These are phyloP conservation scores for Andrena praecox DNA, from an alignment of 2,888 invertebrate genomes.

Conservation along the genomic window DNA sequence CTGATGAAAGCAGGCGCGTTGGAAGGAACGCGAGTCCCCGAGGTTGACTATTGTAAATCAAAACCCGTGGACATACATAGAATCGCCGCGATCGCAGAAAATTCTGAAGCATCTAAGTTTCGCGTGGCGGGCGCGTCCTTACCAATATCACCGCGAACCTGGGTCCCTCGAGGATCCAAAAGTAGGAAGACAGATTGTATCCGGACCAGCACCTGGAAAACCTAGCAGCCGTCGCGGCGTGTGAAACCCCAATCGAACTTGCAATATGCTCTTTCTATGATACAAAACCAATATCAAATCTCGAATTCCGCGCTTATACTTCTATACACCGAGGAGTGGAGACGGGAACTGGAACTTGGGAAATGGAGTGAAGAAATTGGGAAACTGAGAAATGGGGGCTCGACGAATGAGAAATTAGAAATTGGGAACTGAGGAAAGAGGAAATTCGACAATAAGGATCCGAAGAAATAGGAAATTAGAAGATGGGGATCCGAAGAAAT, in stretches of 20 bases:
- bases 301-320: too few species aligned
- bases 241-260: background rate
- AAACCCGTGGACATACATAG: background rate
- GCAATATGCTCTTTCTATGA: background rate
- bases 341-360: too few species aligned
- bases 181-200: conserved; percentile 92
- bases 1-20: background rate
- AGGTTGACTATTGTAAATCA: background rate
- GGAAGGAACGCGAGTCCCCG: background rate
- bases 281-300: background rate
- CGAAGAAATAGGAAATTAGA: too few species aligned
- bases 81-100: background rate
- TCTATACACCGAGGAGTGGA: too few species aligned
- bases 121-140: conserved; percentile 79
- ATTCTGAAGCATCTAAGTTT: background rate
- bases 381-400: too few species aligned
- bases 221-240: conserved; percentile 36
- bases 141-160: conserved; percentile 92
- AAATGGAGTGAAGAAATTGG: too few species aligned
- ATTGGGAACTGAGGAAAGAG: too few species aligned
- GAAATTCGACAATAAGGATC: too few species aligned
- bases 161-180: conserved; percentile 97
- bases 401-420: too few species aligned
- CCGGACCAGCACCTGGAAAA: conserved; percentile 91
- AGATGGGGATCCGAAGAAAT: too few species aligned